Percentiles rank a stretch among this genome's conserved stretches.
Evolutionary conservation across 2,113 vertebrate species (phyloP).

Genomic region (Butastur rufipennis): DNA sequence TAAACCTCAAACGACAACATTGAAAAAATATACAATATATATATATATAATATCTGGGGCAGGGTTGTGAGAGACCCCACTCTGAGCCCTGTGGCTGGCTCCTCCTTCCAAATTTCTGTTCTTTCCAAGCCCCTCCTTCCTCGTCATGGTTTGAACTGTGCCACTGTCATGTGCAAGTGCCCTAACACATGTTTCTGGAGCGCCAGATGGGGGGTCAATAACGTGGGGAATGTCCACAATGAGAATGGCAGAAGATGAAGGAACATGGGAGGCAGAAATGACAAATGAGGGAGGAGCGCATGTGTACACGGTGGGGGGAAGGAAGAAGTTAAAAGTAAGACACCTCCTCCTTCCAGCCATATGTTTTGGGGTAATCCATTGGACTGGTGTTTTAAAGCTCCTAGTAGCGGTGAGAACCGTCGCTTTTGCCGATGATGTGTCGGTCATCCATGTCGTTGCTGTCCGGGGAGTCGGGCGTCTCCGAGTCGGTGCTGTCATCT

Average conservation of each 20-base stretch:
- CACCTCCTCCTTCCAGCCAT: slow-evolving; percentile 37
- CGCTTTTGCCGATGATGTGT: slow-evolving; percentile 84
- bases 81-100: slow-evolving; percentile 19
- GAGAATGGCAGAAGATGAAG: slow-evolving; percentile 12
- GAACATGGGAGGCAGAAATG: not conserved
- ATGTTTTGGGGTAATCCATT: not conserved
- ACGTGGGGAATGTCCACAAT: slow-evolving; percentile 37
- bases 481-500: slow-evolving; percentile 84
- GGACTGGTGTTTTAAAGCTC: slow-evolving; percentile 29
- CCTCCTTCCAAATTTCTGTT: not conserved
- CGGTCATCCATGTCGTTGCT: slow-evolving; percentile 76
- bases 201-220: not conserved
- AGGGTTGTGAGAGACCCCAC: slow-evolving; percentile 16
- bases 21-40: slow-evolving; percentile 87
- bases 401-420: slow-evolving; percentile 80
- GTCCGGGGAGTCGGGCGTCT: slow-evolving; percentile 78
- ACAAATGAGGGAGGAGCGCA: not conserved
- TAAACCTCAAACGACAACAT: slow-evolving; percentile 75
- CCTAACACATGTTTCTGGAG: not conserved
- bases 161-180: not conserved
- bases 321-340: slow-evolving; percentile 6
- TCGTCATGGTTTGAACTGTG: not conserved
- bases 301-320: not conserved
- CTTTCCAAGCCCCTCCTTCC: not conserved
- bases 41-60: slow-evolving; percentile 69